Evolutionary conservation across 2,113 vertebrate genomes (phyloP).

Genomic region (Protobothrops mucrosquamatus): DNA sequence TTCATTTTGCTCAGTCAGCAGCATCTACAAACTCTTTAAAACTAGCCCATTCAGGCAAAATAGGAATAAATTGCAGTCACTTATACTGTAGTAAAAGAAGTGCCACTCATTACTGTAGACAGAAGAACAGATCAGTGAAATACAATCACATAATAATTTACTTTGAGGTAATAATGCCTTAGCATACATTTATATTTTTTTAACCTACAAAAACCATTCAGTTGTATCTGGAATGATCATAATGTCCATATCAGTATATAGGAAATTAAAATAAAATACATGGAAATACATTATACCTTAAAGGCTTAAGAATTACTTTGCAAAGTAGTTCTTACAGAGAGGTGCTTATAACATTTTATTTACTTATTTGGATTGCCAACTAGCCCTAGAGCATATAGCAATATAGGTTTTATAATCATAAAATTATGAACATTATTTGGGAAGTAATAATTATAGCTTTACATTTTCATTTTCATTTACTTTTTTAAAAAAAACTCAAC

Average conservation of each 20-base stretch:
- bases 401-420: background rate
- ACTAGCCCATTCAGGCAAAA: background rate
- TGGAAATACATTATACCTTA: background rate
- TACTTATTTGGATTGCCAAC: background rate
- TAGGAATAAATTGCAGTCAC: background rate
- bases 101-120: background rate
- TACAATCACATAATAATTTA: background rate
- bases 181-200: background rate
- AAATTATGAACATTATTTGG: background rate
- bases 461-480: background rate
- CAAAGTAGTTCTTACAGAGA: background rate
- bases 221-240: background rate
- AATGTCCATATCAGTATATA: background rate
- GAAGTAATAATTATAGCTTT: background rate
- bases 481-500: background rate
- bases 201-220: background rate
- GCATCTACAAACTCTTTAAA: background rate
- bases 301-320: background rate
- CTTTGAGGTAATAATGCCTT: background rate
- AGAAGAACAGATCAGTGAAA: background rate
- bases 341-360: background rate
- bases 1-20: rapidly evolving
- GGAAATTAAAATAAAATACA: background rate
- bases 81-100: background rate
- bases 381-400: background rate